Evolutionary conservation across 2,888 invertebrate genomes (phyloP), one percentile per base, ranked within the genome.

Genomic region (Quadriops clusia): DNA sequence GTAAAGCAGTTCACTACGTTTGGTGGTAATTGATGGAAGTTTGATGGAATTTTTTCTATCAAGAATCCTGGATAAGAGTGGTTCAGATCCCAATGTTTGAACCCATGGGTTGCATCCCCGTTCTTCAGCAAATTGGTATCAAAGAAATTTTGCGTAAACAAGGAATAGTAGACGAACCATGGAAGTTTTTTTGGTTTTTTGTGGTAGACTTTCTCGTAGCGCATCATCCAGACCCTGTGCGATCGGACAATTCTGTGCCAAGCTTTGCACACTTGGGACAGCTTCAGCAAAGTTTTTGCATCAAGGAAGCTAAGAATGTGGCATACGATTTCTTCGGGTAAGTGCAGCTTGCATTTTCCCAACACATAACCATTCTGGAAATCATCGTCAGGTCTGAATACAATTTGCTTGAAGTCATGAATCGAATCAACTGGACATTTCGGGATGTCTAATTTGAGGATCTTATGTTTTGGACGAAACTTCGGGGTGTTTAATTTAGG

Each of bases 111-210:
- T 1, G 69, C 70, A 35, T 63, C 67, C 32, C 62, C 59, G 53
- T 72, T 71, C 42, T 56, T 60, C 17, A 72, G 26, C 9, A 70
- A 44, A 48, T 71, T 71, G 17, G 44, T 58, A 23, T 56, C 53
- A 33, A 68, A 65, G 3, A 60, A 54, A 32, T 54, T n/a, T n/a
- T n/a, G 49, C 4, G 49, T 37, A 37, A 62, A 62, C 21, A 64
- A 58, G 5, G 45, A 39, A 37, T 64, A 64, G 42, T 62, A 65
- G 1, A 59, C 50, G 16, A 50, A 48, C 64, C 64, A 65, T 1
- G 60, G 53, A 7, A 59, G 41, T 13, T 50, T 43, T 26, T 51
- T 47, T 0, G 50, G 42, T 23, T 54, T 44, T n/a, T n/a, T n/a
- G n/a, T n/a, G n/a, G n/a, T n/a, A n/a, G n/a, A n/a, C n/a, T 3